A percentile compares a stretch with the other conserved stretches of the same genome.
phyloP scores from a whole-genome alignment of 2,888 invertebrate species.

The Molorchus minor region DNA sequence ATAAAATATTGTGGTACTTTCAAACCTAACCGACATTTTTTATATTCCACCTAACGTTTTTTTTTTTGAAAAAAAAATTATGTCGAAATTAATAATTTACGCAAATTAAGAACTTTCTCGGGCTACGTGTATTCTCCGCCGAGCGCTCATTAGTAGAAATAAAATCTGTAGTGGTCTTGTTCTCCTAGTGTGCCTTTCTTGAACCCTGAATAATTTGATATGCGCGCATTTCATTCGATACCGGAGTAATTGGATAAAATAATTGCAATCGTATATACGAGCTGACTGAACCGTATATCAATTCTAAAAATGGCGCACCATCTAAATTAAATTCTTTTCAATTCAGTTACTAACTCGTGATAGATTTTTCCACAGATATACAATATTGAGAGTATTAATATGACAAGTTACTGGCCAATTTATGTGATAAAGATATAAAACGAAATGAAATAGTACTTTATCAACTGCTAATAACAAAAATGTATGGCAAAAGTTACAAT shows the following conservation, averaged over 20 bases:
- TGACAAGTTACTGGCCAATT: too few relatives aligned
- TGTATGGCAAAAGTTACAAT: too few relatives aligned
- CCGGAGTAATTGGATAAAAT: constrained; percentile 58
- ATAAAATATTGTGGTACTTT: too few relatives aligned
- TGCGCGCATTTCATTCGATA: constrained; percentile 52
- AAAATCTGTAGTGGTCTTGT: constrained; percentile 47
- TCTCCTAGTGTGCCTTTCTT: constrained; percentile 47
- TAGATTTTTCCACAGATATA: constrained; percentile 14
- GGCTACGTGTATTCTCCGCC: not conserved
- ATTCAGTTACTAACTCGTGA: constrained; percentile 52
- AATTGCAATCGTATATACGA: constrained; percentile 53
- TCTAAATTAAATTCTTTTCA: constrained; percentile 56
- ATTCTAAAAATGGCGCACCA: constrained; percentile 42
- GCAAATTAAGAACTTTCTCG: too few relatives aligned
- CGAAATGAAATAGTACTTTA: too few relatives aligned
- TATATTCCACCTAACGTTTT: too few relatives aligned
- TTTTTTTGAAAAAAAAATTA: too few relatives aligned
- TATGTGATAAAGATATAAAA: too few relatives aligned
- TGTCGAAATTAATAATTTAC: too few relatives aligned
- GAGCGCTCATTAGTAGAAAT: constrained; percentile 30
- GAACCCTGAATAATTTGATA: constrained; percentile 55
- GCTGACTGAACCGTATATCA: constrained; percentile 51
- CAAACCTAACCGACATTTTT: too few relatives aligned
- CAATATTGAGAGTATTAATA: too few relatives aligned
- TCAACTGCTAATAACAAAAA: too few relatives aligned